Percentiles rank a stretch among this genome's conserved stretches.
Evolutionary conservation across 2,113 vertebrate species (phyloP).

Genomic region (Atlantisia rogersi): DNA sequence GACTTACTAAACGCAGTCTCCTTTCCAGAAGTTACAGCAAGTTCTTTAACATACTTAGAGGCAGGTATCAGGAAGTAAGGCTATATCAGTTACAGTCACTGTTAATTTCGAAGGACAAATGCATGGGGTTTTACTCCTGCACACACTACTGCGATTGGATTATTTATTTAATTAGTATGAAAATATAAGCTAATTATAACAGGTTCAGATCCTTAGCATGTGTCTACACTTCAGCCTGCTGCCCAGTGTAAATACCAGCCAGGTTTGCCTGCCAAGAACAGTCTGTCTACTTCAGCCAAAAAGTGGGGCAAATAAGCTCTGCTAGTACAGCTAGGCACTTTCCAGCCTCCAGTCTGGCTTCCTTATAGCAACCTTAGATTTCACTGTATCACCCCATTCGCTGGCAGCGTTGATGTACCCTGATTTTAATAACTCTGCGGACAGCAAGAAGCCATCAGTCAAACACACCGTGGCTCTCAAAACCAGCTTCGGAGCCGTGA

Average conservation of each 20-base stretch:
- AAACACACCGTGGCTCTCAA: background rate
- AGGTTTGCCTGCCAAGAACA: background rate
- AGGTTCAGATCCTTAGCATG: background rate
- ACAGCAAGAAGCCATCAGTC: conserved; percentile 26
- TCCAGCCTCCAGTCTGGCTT: background rate
- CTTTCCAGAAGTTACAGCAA: background rate
- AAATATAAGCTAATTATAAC: conserved; percentile 15
- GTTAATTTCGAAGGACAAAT: background rate
- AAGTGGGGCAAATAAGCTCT: background rate
- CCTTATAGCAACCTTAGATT: background rate
- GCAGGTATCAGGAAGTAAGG: background rate
- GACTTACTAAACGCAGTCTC: background rate
- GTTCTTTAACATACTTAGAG: background rate
- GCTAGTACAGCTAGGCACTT: background rate
- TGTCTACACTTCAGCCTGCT: background rate
- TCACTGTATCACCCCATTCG: background rate
- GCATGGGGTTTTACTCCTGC: background rate
- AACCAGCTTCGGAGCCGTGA: background rate
- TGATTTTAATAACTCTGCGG: background rate
- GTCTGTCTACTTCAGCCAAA: background rate
- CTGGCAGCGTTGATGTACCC: background rate
- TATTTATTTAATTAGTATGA: conserved; percentile 25
- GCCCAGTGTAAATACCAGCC: background rate
- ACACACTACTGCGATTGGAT: background rate
- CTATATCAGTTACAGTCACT: background rate